Evolutionary conservation across 2,113 vertebrate genomes (phyloP), one percentile per base, ranked within the genome.

Genomic region (Brienomyrus longianalis): DNA sequence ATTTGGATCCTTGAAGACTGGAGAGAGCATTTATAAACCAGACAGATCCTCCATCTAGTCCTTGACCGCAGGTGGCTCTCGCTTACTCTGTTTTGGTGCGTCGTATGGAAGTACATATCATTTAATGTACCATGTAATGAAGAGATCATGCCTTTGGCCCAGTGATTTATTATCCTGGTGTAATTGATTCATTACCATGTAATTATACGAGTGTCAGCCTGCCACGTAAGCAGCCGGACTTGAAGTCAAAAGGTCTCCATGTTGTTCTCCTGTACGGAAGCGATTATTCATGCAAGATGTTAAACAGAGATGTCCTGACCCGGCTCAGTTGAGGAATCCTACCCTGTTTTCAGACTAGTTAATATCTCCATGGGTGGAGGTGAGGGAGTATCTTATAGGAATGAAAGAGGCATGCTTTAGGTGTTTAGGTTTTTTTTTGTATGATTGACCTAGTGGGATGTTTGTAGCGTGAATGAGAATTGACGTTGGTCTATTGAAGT

Each of bases 61-160:
- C 15, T 54, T 85, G 86, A 87, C 85, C 51, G 7, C 21, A 59
- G 10, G 48, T 47, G 54, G 52, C 50, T 87, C 11, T 56, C 66
- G 19, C 90, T 56, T 87, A 17, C 48, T 23, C 84, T 83, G 51
- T 84, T 70, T 70, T 48, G 31, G 88, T 84, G 27, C 86, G 51
- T 84, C 87, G 88, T 89, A 90, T 11, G 54, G 50, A 39, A 77
- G 56, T 27, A 45, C 90, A 43, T 89, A 91, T 90, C 89, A 90
- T 90, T 88, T 92, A 90, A 92, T 91, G 90, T 91, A 86, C 31
- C 90, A 90, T 91, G 89, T 77, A 88, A 91, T 91, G 50, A 90
- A 90, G 80, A 50, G 86, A 45, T 43, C 43, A 21, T 52, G 77
- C 88, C 59, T 86, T 66, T 80, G 27, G 80, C n/a, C 45, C n/a